Evolutionary conservation across 2,113 vertebrate genomes (phyloP).

Genomic region (Saimiri boliviensis): DNA sequence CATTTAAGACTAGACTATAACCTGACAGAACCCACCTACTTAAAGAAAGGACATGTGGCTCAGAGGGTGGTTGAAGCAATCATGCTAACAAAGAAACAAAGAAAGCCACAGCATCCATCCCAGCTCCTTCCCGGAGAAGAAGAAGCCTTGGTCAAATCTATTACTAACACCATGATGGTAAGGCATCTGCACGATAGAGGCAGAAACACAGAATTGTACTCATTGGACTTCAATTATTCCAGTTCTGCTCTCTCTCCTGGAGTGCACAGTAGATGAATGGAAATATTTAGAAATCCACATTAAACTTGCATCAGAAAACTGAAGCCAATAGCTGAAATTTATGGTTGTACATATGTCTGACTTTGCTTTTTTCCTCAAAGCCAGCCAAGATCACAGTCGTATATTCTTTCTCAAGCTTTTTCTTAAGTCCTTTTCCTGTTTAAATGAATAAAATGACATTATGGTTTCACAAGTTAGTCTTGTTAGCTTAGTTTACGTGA

Average conservation of each 20-base stretch:
- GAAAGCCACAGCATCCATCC: too few species aligned
- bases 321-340: background rate
- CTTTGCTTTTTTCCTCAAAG: background rate
- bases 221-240: background rate
- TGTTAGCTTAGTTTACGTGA: background rate
- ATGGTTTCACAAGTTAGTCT: background rate
- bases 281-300: background rate
- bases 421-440: background rate
- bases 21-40: background rate
- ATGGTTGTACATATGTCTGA: rapidly evolving
- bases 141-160: background rate
- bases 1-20: background rate
- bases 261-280: background rate
- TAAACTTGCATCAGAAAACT: background rate
- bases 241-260: background rate
- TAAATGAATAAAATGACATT: background rate
- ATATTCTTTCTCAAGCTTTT: background rate
- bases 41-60: background rate
- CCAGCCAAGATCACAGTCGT: background rate
- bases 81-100: background rate
- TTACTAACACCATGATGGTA: background rate
- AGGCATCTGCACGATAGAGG: background rate
- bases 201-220: background rate
- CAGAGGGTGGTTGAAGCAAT: background rate
- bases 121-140: background rate